A percentile compares a stretch with the other conserved stretches of the same genome.
These are phyloP conservation scores for Danionella cerebrum DNA, from an alignment of 2,113 vertebrate species.

Conservation along the genomic window DNA sequence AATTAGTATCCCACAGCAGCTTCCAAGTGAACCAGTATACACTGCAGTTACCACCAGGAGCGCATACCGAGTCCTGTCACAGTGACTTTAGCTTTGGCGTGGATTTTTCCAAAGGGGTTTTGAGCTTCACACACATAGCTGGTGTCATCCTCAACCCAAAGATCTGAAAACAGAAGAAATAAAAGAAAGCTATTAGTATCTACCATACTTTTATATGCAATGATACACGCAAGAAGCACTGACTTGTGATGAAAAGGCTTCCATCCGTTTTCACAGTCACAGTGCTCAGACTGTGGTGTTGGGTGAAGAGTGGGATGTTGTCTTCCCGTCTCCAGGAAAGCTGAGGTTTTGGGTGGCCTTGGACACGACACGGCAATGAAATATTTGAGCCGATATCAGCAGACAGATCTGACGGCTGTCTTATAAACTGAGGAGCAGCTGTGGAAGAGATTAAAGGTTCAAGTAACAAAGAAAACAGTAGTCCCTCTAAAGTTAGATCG, in stretches of 20 bases:
- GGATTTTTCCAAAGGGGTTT: slow-evolving; percentile 88
- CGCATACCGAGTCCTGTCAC: slow-evolving; percentile 87
- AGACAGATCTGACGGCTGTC: slow-evolving; percentile 70
- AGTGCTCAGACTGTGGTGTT: slow-evolving; percentile 57
- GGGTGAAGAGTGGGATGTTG: slow-evolving; percentile 63
- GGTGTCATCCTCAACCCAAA: slow-evolving; percentile 86
- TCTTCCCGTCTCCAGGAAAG: slow-evolving; percentile 78
- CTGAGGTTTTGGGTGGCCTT: slow-evolving; percentile 80
- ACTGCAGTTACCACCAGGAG: neutral
- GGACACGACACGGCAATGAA: slow-evolving; percentile 72
- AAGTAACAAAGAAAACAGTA: neutral
- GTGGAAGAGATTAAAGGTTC: neutral
- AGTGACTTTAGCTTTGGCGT: slow-evolving; percentile 68
- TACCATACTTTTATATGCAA: no score
- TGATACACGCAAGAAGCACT: slow-evolving; percentile 19
- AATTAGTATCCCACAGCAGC: neutral
- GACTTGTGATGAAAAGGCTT: slow-evolving; percentile 77
- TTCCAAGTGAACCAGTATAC: neutral
- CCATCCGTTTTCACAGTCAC: slow-evolving; percentile 68
- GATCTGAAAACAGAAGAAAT: slow-evolving; percentile 55
- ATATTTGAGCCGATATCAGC: slow-evolving; percentile 80
- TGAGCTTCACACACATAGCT: slow-evolving; percentile 87
- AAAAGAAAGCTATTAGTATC: no score
- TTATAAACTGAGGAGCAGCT: slow-evolving; percentile 81
- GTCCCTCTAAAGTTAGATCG: no score